Base-by-base conservation (phyloP, 1,140 invertebrate species). In the Papilio glaucus region DNA sequence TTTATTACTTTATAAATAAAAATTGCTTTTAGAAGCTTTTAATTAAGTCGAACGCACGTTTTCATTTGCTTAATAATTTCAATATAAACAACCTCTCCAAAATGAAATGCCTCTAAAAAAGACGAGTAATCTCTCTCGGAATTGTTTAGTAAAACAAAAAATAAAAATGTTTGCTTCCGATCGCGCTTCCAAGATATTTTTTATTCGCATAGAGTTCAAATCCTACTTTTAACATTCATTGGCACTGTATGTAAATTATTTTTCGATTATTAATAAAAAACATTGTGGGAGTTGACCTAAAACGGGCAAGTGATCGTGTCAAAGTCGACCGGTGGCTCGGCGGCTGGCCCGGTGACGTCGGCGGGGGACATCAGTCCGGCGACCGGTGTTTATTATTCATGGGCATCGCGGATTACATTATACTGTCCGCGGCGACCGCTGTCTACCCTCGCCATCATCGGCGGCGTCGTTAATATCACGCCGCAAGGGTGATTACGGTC, bases 311-410 rank as follows among this genome's bases (percentile, higher is more conserved):
- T 38, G 26, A 24, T 41, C 62, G 38, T 37, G 62, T 65, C 39
- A 68, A 45, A 68, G 65, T 68, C 29, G 65, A 45, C 29, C 24
- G 4, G 26, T 21, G 37, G 9, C 7, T 4, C 33, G 15, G 63
- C 63, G 42, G 49, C 21, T 24, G 49, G 8, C 49, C 5, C 4
- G 18, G 49, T 21, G 15, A 12, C 61, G 41, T 39, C 39, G 41
- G 26, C 65, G 15, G 29, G 65, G 65, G 65, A 68, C 45, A 68
- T 68, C 65, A 68, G 39, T n/a, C 38, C 21, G 49, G 49, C 21
- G 49, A 57, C 49, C 18, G 13, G 65, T 68, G 39, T 68, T 68
- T 68, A 45, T 68, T 68, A 68, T 68, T 68, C 65, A 68, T 68
- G 65, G 65, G 37, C 18, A 26, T 68, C 65, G 21, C 65, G 21